phyloP scores from a whole-genome alignment of 2,797 vertebrate genomes.

The Antennarius maculatus region DNA sequence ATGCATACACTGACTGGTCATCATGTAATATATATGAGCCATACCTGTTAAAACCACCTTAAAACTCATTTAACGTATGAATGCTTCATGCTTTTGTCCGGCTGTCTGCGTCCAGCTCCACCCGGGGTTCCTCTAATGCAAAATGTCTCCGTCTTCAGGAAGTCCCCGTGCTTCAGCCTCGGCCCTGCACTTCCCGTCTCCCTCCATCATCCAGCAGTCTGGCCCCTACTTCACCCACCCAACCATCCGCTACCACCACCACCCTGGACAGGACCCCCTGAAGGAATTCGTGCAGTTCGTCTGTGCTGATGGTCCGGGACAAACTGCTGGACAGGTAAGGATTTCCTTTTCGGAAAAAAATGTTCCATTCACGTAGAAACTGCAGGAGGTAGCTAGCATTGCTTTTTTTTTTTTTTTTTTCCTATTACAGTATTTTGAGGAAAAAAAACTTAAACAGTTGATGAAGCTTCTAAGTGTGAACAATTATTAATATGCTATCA shows the following conservation, averaged over 20 bases:
- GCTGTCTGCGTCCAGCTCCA: slow-evolving; percentile 14
- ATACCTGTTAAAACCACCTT: slow-evolving; percentile 25
- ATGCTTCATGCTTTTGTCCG: slow-evolving; percentile 1
- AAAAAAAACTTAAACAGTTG: background rate
- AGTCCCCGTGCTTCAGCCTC: slow-evolving; percentile 94
- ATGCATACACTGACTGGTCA: slow-evolving; percentile 45
- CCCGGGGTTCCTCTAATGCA: slow-evolving; percentile 47
- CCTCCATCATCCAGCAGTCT: slow-evolving; percentile 97
- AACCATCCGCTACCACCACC: slow-evolving; percentile 98
- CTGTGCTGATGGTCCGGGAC: slow-evolving; percentile 93
- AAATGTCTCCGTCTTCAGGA: slow-evolving; percentile 79
- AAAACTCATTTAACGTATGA: slow-evolving; percentile 20
- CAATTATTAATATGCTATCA: background rate
- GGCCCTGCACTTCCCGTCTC: slow-evolving; percentile 94
- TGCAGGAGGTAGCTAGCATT: too few relatives aligned
- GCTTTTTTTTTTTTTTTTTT: too few relatives aligned
- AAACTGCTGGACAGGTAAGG: slow-evolving; percentile 91
- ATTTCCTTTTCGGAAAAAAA: background rate
- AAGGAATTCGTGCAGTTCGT: slow-evolving; percentile 99
- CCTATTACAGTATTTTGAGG: background rate
- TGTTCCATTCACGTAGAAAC: background rate
- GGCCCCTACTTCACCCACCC: slow-evolving; percentile 97
- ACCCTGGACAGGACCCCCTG: slow-evolving; percentile 91
- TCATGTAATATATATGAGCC: slow-evolving; percentile 53
- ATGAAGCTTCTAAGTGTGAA: background rate